Evolutionary conservation across 2,113 vertebrate genomes (phyloP).

Genomic region (Anhinga anhinga): DNA sequence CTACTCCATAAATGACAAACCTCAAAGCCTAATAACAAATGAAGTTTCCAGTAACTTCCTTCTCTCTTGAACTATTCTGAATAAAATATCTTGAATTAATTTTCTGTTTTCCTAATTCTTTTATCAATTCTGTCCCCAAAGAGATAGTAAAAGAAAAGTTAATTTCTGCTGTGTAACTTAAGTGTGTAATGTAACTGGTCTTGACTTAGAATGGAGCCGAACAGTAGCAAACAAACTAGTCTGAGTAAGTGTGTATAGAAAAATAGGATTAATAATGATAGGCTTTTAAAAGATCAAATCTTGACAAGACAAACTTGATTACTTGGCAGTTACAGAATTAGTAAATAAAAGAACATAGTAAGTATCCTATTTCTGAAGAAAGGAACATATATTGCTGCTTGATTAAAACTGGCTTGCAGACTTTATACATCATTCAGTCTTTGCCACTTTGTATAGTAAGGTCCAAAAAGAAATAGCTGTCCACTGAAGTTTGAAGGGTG

Average conservation of each 20-base stretch:
- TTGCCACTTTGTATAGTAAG: background rate
- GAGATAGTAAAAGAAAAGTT: background rate
- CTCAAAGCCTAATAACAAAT: background rate
- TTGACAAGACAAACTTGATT: background rate
- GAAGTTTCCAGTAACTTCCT: background rate
- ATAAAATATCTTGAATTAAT: background rate
- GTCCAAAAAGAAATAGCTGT: background rate
- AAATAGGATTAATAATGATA: background rate
- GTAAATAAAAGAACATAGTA: constrained; percentile 1
- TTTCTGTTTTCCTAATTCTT: background rate
- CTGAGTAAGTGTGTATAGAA: background rate
- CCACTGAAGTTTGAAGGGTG: background rate
- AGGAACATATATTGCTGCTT: background rate
- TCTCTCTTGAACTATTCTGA: background rate
- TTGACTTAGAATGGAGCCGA: background rate
- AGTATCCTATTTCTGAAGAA: background rate
- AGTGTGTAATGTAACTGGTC: background rate
- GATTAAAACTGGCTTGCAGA: background rate
- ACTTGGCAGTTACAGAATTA: constrained; percentile 10
- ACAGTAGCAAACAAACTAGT: background rate
- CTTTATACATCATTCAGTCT: background rate
- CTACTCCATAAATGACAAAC: background rate
- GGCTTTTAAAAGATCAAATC: constrained; percentile 1
- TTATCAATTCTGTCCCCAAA: background rate
- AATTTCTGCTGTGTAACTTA: background rate